Base-by-base conservation (phyloP, 2,797 vertebrate genomes). In the Gambusia yucatana region DNA sequence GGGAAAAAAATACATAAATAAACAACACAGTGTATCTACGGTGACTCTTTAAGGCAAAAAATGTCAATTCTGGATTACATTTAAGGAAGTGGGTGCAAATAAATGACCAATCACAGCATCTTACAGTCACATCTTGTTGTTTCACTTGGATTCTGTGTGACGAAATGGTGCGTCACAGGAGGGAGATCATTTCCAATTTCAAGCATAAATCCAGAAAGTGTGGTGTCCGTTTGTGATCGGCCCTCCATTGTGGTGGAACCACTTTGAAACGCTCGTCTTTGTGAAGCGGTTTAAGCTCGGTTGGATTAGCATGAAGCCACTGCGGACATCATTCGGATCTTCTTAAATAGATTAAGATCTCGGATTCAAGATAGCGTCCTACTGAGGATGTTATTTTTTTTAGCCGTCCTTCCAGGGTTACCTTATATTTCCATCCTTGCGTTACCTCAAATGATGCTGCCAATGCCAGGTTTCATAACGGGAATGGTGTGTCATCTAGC, bases 31-130 rank as follows among this genome's bases (percentile, higher is more conserved):
- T 2, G 13, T 79, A 71, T 82, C 61, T 5, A 28, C 10, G 71
- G 36, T 10, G 71, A 17, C 44, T 57, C 39, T 79, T 71, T 76
- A 67, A 41, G 10, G 63, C 20, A 41, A 67, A 67, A 33, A 67
- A 41, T 67, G 36, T 39, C 36, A 39, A 22, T 22, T 7, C 28
- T 65, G 9, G 22, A 67, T 25, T 67, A 25, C 17, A 43, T n/a
- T 43, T 11, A 13, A 43, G 22, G 39, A 69, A 69, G 25, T 39
- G 17, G 20, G 63, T 20, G 17, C 30, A 65, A 63, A 20, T 7
- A 33, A 63, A 30, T 9, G 33, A 63, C 17, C 63, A 41, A 69
- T 69, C 39, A 43, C 20, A 69, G 11, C 25, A 6, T 44, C 43
- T 43, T 44, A 70, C 5, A 44, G 39, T 70, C 25, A n/a, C 39